Conservation (phyloP, 2,113 vertebrate species). For the Gadus chalcogrammus region DNA sequence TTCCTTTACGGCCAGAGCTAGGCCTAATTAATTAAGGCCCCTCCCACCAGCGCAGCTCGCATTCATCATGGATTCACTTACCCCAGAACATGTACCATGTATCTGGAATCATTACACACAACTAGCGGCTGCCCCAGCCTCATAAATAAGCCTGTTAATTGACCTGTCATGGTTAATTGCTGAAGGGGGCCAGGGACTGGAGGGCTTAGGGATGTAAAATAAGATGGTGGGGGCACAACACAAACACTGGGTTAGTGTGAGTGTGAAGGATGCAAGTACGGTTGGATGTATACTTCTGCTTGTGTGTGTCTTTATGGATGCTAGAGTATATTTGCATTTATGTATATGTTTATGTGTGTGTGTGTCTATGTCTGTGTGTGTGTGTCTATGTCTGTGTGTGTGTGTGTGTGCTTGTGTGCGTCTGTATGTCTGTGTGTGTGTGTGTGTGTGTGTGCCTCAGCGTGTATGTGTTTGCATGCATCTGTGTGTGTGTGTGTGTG, state of each 20-base stretch:
- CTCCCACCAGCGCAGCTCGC: too few relatives aligned
- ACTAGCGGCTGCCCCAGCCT: slow-evolving; percentile 57
- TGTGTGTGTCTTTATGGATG: slow-evolving; percentile 22
- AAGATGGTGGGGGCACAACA: background rate
- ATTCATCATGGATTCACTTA: slow-evolving; percentile 69
- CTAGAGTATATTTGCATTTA: slow-evolving; percentile 13
- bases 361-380: background rate
- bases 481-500: too few relatives aligned
- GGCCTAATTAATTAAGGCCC: too few relatives aligned
- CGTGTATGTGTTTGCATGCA: too few relatives aligned
- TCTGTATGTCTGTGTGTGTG: background rate
- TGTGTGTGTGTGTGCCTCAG: too few relatives aligned
- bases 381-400: background rate
- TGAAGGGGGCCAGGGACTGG: slow-evolving; percentile 56
- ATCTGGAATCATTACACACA: slow-evolving; percentile 70
- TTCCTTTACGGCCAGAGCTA: too few relatives aligned
- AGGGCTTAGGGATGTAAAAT: slow-evolving; percentile 14
- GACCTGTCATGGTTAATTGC: slow-evolving; percentile 71
- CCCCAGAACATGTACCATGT: slow-evolving; percentile 51
- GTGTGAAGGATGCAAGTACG: background rate
- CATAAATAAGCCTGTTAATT: slow-evolving; percentile 71
- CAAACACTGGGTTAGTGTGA: background rate
- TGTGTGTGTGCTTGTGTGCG: background rate
- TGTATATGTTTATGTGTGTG: slow-evolving; percentile 5
- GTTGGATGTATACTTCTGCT: slow-evolving; percentile 8